These are phyloP conservation scores for Thamnaconus septentrionalis DNA, from an alignment of 2,113 vertebrate genomes.

Conservation along the genomic window DNA sequence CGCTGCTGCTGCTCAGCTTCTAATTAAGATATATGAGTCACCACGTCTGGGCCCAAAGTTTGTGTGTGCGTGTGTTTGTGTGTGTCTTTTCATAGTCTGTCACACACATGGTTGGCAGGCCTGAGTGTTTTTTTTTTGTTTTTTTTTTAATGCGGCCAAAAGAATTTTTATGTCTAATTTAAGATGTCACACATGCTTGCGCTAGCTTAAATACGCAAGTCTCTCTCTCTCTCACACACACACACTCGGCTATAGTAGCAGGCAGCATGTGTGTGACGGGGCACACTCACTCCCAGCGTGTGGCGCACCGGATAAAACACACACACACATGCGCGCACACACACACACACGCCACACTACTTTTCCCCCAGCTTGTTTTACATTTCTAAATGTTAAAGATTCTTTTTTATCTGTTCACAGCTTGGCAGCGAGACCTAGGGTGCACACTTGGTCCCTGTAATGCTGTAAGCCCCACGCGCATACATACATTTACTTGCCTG, in stretches of 20 bases:
- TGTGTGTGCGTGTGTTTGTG: constrained; percentile 30
- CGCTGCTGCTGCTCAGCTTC: constrained; percentile 60
- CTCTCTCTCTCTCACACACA: constrained; percentile 29
- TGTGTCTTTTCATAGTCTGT: constrained; percentile 49
- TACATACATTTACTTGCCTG: too few species aligned
- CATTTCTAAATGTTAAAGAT: too few species aligned
- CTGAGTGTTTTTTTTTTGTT: constrained; percentile 44
- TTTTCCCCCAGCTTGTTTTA: too few species aligned
- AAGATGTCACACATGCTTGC: constrained; percentile 61
- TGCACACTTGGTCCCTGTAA: too few species aligned
- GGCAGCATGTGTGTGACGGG: neutral
- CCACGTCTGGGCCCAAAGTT: constrained; percentile 13
- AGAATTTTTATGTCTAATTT: constrained; percentile 64
- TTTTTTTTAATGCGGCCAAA: too few species aligned
- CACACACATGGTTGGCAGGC: constrained; percentile 62
- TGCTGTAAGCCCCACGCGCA: too few species aligned
- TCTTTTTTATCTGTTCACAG: too few species aligned
- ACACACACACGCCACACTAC: too few species aligned
- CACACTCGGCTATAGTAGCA: constrained; percentile 26
- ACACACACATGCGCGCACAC: constrained; percentile 12
- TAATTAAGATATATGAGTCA: constrained; percentile 80
- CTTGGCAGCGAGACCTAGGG: too few species aligned
- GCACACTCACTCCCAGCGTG: too few species aligned
- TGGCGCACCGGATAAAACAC: constrained; percentile 18
- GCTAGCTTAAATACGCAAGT: constrained; percentile 17